Percentiles rank a stretch among this genome's conserved stretches.
These are phyloP conservation scores for Dipodomys spectabilis DNA, from an alignment of 2,113 vertebrate species.

Conservation along the genomic window DNA sequence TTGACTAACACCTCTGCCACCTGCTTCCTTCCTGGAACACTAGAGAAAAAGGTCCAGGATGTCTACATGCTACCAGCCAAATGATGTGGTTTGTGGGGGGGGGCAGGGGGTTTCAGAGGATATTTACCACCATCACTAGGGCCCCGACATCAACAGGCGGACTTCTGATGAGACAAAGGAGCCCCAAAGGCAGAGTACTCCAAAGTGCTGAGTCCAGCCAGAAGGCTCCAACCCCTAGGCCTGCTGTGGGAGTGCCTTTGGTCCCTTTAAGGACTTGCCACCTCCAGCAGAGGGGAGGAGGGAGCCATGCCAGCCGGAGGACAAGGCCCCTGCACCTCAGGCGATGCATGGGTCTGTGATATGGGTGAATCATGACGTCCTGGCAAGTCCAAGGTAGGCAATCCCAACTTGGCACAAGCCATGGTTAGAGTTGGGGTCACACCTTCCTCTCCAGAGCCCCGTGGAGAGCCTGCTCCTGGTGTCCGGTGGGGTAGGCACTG, in stretches of 20 bases:
- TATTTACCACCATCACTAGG: background rate
- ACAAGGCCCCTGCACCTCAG: background rate
- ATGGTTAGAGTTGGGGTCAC: too few relatives aligned
- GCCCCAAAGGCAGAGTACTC: accelerated
- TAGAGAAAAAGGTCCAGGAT: background rate
- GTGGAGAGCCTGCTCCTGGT: background rate
- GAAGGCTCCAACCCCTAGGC: background rate
- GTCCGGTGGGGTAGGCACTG: background rate
- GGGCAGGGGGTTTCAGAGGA: background rate
- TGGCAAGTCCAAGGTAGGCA: background rate
- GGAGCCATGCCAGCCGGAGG: accelerated
- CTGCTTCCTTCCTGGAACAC: background rate
- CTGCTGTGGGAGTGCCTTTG: too few relatives aligned
- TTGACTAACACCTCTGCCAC: background rate
- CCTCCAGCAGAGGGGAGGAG: background rate
- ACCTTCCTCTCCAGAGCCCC: accelerated
- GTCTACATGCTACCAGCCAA: background rate
- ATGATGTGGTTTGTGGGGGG: too few relatives aligned
- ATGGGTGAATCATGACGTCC: accelerated
- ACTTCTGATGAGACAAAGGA: background rate
- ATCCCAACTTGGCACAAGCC: background rate
- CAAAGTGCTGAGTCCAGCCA: accelerated
- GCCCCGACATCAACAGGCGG: background rate
- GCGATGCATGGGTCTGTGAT: background rate
- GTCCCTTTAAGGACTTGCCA: accelerated